Evolutionary conservation across 2,113 vertebrate genomes (phyloP).

Genomic region (Leptocoma aspasia): DNA sequence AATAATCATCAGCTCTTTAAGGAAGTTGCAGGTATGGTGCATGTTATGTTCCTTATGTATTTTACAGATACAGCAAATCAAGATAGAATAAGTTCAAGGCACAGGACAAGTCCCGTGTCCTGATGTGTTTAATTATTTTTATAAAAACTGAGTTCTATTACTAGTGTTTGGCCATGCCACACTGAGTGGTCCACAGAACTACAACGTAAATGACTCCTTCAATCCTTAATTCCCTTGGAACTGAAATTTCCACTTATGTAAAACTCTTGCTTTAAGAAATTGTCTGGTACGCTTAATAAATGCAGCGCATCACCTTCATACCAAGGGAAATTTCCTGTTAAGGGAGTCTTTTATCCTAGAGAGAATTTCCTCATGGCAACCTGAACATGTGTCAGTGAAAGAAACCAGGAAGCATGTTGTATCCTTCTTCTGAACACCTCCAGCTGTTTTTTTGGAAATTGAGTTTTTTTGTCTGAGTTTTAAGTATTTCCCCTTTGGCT

Average conservation of each 20-base stretch:
- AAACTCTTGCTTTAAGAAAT: neutral
- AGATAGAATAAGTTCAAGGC: neutral
- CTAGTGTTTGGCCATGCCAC: neutral
- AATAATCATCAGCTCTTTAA: neutral
- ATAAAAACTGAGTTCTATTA: neutral
- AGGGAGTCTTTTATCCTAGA: neutral
- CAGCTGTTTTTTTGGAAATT: neutral
- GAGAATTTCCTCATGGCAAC: neutral
- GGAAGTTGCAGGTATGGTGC: neutral
- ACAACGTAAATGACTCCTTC: neutral
- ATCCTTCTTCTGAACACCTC: neutral
- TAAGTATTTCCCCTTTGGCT: neutral
- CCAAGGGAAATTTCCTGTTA: neutral
- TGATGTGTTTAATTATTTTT: neutral
- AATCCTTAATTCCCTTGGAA: neutral
- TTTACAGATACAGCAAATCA: neutral
- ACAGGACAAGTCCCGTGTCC: neutral
- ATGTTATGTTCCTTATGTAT: rapidly evolving
- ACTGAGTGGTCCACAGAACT: neutral
- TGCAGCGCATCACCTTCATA: neutral
- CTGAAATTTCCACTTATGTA: neutral
- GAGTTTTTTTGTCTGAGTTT: neutral
- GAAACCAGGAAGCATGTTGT: neutral
- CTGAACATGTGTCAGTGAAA: neutral
- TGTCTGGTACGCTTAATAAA: neutral